Evolutionary conservation across 30 jellyfish, hydroid and myxozoan species (phyloP).

Genomic region (Aurelia aurita): DNA sequence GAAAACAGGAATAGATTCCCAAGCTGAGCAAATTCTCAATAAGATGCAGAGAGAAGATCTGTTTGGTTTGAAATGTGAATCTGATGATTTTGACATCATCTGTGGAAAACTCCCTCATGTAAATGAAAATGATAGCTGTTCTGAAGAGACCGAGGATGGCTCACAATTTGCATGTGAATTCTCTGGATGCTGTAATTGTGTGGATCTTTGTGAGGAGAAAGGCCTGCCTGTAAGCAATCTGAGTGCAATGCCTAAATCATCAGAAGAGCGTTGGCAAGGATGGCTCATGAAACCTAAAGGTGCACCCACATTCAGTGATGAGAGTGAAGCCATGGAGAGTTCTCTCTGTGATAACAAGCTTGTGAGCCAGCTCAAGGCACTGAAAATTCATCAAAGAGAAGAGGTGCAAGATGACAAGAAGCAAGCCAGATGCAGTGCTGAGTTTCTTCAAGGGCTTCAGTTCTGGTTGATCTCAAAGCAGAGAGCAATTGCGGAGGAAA

Average conservation of each 20-base stretch:
- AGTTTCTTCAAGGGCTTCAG: constrained; percentile 3
- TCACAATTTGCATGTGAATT: no score
- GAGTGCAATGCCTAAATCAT: neutral
- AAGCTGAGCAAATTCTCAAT: neutral
- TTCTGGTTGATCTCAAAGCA: constrained; percentile 19
- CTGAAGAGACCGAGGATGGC: no score
- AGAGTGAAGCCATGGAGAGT: neutral
- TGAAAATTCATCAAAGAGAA: constrained; percentile 1
- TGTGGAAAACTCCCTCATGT: neutral
- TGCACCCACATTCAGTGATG: neutral
- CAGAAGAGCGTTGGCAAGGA: constrained; percentile 5
- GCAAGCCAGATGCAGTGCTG: neutral
- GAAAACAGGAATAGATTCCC: neutral
- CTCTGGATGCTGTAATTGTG: constrained; percentile 40
- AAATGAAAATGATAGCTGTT: no score
- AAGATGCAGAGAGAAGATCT: constrained; percentile 3
- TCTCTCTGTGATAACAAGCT: neutral
- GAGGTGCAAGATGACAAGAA: neutral
- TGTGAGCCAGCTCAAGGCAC: constrained; percentile 17
- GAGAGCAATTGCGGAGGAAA: neutral
- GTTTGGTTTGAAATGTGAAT: neutral
- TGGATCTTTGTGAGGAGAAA: constrained; percentile 44
- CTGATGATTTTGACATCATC: neutral
- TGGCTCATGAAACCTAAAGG: constrained; percentile 25
- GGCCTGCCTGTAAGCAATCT: neutral